Conservation (phyloP, 2,797 vertebrate species). For the Aulostomus chinensis region DNA sequence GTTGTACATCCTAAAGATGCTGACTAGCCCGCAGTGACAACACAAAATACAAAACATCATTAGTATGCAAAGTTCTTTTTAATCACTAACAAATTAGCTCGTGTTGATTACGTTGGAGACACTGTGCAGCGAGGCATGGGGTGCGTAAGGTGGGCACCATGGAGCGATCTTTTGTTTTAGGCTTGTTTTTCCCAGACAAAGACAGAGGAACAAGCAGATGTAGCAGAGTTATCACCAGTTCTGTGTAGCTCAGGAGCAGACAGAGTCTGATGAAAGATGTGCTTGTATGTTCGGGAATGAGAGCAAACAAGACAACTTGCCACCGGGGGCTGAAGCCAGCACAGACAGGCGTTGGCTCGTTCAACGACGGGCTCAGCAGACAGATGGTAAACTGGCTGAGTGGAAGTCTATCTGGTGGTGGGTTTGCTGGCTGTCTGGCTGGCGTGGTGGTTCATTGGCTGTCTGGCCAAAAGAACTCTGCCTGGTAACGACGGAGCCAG, state of each 20-base stretch:
- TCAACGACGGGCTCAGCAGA: constrained; percentile 27
- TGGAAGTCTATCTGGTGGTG: constrained; percentile 29
- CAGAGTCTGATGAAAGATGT: constrained; percentile 26
- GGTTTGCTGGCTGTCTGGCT: constrained; percentile 28
- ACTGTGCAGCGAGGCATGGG: constrained; percentile 24
- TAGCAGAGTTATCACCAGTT: constrained; percentile 34
- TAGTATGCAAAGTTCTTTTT: constrained; percentile 44
- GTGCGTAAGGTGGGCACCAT: constrained; percentile 30
- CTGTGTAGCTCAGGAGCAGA: constrained; percentile 33
- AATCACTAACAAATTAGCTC: constrained; percentile 68
- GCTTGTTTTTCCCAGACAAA: constrained; percentile 11
- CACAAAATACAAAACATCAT: constrained; percentile 16
- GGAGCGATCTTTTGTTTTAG: constrained; percentile 57
- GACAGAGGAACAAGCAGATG: constrained; percentile 28
- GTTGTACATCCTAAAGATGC: constrained; percentile 18
- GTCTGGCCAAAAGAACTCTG: constrained; percentile 51
- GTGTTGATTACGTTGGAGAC: constrained; percentile 40
- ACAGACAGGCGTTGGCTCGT: constrained; percentile 46
- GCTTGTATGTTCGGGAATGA: constrained; percentile 17
- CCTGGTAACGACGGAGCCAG: constrained; percentile 51
- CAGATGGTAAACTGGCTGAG: constrained; percentile 49
- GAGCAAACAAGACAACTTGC: constrained; percentile 24
- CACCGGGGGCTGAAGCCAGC: constrained; percentile 40
- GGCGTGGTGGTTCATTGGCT: constrained; percentile 44
- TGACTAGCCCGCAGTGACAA: constrained; percentile 17